Conservation (phyloP, 2,888 invertebrate species). For the Drosophila villosipedis region DNA sequence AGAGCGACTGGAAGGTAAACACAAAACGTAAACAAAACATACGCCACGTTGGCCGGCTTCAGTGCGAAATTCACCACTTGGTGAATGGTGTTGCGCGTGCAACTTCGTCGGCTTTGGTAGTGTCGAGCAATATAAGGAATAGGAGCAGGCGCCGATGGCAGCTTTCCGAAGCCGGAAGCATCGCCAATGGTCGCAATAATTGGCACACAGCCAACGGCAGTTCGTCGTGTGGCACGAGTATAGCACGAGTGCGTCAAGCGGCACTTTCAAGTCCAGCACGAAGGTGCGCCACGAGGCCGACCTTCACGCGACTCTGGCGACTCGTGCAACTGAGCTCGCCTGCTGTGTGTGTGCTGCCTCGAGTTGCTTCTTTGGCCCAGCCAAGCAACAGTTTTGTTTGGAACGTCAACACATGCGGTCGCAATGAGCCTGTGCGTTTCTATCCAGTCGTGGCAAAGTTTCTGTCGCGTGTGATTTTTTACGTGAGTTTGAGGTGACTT, state of each 20-base stretch:
- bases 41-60: conserved; percentile 61
- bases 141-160: conserved; percentile 65
- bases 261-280: conserved; percentile 18
- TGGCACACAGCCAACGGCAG: conserved; percentile 71
- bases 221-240: conserved; percentile 26
- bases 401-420: conserved; percentile 75
- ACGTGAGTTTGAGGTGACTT: conserved; percentile 26
- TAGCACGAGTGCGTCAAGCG: conserved; percentile 9
- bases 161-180: conserved; percentile 50
- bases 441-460: conserved; percentile 24
- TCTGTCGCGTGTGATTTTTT: conserved; percentile 46
- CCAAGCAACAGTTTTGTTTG: conserved; percentile 74
- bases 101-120: conserved; percentile 23
- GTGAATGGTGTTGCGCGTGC: background rate
- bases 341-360: conserved; percentile 4
- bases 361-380: conserved; percentile 11
- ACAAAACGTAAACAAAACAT: conserved; percentile 75
- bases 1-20: conserved; percentile 70
- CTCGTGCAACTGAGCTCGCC: conserved; percentile 8
- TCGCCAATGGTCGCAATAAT: conserved; percentile 35
- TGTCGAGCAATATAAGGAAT: conserved; percentile 19
- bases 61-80: conserved; percentile 49
- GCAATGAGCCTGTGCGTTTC: conserved; percentile 42
- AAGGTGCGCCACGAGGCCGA: conserved; percentile 22
- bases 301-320: background rate